Evolutionary conservation across 2,797 vertebrate species (phyloP).

Genomic region (Spheniscus humboldti): DNA sequence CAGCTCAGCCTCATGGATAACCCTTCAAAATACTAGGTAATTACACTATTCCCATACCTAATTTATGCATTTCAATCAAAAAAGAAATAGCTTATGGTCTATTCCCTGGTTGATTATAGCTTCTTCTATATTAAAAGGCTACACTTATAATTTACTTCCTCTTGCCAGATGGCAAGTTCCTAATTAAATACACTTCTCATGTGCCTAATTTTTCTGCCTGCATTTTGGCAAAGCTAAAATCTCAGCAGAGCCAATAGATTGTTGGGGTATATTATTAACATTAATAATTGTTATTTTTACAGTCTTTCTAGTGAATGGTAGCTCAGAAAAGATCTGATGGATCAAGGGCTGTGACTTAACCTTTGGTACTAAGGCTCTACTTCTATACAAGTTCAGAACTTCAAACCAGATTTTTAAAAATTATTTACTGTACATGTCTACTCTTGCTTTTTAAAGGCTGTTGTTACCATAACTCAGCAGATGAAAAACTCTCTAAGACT

Average conservation of each 20-base stretch:
- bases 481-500: too few relatives aligned
- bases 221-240: constrained; percentile 21
- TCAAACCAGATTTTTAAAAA: neutral
- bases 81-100: neutral
- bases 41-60: neutral
- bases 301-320: neutral
- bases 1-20: neutral
- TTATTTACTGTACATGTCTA: neutral
- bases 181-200: constrained; percentile 31
- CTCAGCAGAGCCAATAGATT: neutral
- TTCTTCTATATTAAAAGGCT: neutral
- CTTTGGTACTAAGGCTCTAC: neutral
- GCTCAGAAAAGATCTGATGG: neutral
- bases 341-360: neutral
- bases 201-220: neutral
- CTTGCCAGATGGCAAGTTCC: constrained; percentile 25
- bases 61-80: neutral
- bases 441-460: neutral
- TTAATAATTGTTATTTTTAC: constrained; percentile 5
- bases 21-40: neutral
- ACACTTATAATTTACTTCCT: neutral
- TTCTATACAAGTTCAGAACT: neutral
- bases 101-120: neutral
- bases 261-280: neutral
- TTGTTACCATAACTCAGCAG: too few relatives aligned